Conservation (phyloP, 2,113 vertebrate species). For the Triplophysa rosa region DNA sequence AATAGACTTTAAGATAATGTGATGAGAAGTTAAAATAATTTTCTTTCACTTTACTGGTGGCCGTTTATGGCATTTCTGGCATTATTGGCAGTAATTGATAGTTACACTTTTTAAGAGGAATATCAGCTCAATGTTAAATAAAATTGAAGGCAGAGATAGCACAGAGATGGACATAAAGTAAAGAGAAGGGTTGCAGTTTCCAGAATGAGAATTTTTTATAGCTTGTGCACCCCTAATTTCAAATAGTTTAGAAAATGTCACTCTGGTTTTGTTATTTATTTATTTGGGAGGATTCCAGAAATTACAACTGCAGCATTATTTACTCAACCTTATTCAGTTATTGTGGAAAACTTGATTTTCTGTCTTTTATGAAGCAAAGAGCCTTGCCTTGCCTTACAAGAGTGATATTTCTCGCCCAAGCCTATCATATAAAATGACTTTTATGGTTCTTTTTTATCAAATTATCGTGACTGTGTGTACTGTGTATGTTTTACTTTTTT, state of each 20-base stretch:
- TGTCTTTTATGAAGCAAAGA: too few relatives aligned
- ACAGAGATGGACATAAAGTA: neutral
- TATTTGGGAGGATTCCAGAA: neutral
- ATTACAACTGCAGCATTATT: neutral
- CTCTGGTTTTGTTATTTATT: neutral
- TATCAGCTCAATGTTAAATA: neutral
- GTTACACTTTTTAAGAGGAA: slow-evolving; percentile 7
- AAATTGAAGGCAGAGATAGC: neutral
- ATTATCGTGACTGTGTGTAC: too few relatives aligned
- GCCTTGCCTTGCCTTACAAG: too few relatives aligned
- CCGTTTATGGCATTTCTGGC: neutral
- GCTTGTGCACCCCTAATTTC: too few relatives aligned
- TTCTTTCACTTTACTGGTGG: neutral
- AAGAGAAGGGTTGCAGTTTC: slow-evolving; percentile 9
- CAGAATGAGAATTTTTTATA: slow-evolving; percentile 7
- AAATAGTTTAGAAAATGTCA: neutral
- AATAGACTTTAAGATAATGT: slow-evolving; percentile 19
- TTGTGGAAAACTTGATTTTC: too few relatives aligned
- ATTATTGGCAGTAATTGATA: neutral
- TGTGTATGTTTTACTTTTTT: too few relatives aligned
- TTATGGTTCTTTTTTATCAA: neutral
- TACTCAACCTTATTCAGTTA: neutral
- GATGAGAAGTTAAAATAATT: slow-evolving; percentile 3
- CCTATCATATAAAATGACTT: neutral
- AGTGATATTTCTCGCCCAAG: neutral